These are phyloP conservation scores for Heliornis fulica DNA, from an alignment of 2,113 vertebrate species.

Conservation along the genomic window DNA sequence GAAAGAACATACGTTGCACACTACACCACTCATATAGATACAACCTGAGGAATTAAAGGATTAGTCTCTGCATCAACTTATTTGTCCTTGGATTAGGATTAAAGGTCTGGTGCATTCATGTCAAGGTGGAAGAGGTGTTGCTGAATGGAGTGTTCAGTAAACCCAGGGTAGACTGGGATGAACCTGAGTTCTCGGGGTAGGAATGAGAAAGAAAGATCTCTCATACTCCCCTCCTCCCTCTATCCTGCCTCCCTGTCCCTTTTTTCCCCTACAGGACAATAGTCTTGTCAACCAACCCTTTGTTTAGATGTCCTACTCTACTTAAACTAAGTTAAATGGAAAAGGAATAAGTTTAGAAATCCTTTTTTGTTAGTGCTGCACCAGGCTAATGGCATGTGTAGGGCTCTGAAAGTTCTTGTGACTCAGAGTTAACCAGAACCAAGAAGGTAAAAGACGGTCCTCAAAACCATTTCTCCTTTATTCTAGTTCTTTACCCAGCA, in stretches of 20 bases:
- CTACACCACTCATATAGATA: rapidly evolving
- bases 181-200: neutral
- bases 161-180: neutral
- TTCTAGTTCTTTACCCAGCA: neutral
- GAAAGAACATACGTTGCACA: neutral
- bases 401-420: neutral
- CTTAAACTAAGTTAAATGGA: neutral
- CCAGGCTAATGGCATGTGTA: neutral
- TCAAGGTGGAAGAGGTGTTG: neutral
- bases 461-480: neutral
- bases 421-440: neutral
- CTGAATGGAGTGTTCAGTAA: neutral
- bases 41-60: neutral
- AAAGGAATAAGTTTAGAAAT: neutral
- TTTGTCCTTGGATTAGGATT: neutral
- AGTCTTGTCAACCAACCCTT: neutral
- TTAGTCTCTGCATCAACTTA: neutral
- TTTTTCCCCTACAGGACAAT: neutral
- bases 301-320: neutral
- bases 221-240: neutral
- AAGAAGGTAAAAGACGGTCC: neutral
- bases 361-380: neutral
- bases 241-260: neutral
- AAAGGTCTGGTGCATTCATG: neutral
- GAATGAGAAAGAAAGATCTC: neutral